phyloP scores from a whole-genome alignment of 2,113 vertebrate species.

The Oreochromis spilurus region DNA sequence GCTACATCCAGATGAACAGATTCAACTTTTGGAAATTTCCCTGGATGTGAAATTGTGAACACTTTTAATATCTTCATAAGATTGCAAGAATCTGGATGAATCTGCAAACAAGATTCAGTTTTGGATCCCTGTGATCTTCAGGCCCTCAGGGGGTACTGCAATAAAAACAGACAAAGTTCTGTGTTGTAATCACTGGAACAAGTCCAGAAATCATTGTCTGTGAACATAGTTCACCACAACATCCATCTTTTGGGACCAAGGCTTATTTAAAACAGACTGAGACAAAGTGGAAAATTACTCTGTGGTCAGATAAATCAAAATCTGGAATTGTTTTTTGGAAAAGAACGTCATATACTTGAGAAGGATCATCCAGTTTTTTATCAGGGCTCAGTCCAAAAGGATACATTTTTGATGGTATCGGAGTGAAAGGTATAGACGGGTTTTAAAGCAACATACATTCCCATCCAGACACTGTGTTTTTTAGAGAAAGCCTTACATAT shows the following conservation, averaged over 20 bases:
- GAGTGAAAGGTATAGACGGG: background rate
- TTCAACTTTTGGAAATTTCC: too few species aligned
- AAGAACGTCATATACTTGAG: background rate
- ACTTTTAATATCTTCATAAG: background rate
- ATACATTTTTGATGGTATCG: rapidly evolving
- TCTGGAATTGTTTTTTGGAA: background rate
- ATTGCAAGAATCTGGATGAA: background rate
- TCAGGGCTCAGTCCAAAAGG: background rate
- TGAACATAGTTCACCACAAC: background rate
- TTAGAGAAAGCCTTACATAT: background rate
- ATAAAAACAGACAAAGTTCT: background rate
- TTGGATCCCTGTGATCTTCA: background rate
- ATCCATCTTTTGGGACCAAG: rapidly evolving
- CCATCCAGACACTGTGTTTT: background rate
- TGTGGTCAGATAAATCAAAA: background rate
- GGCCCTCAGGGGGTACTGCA: background rate
- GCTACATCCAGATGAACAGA: too few species aligned
- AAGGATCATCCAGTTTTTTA: background rate
- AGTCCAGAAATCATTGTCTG: background rate
- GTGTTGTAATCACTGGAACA: background rate
- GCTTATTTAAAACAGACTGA: background rate
- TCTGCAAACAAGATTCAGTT: background rate
- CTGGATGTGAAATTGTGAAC: background rate
- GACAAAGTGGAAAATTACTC: background rate
- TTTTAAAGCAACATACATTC: background rate